These are phyloP conservation scores for Ictalurus punctatus DNA, from an alignment of 2,113 vertebrate genomes.

Conservation along the genomic window DNA sequence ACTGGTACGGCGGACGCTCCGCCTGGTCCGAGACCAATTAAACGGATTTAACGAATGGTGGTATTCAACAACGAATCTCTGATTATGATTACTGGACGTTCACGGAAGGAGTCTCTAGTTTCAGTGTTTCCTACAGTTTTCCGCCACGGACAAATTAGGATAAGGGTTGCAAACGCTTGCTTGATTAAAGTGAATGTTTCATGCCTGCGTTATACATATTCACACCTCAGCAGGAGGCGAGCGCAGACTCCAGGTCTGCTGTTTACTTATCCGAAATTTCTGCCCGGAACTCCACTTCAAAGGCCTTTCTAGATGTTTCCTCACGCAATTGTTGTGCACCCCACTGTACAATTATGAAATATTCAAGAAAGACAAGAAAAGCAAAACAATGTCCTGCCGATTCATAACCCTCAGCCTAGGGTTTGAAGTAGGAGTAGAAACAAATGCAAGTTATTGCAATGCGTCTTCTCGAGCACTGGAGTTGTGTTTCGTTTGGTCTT, in stretches of 20 bases:
- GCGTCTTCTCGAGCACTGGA: background rate
- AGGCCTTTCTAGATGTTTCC: slow-evolving; percentile 12
- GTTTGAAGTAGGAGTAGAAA: background rate
- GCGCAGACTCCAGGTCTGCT: slow-evolving; percentile 28
- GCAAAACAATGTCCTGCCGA: background rate
- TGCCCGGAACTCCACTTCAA: slow-evolving; percentile 4
- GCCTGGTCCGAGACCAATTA: background rate
- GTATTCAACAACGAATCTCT: background rate
- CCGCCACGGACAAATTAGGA: too few relatives aligned
- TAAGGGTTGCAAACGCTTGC: background rate
- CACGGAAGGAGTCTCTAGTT: background rate
- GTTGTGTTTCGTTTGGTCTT: background rate
- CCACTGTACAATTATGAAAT: slow-evolving; percentile 36
- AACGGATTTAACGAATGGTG: background rate
- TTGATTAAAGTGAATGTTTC: slow-evolving; percentile 16
- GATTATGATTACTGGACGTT: background rate
- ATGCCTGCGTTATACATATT: slow-evolving; percentile 35
- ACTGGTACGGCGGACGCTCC: background rate
- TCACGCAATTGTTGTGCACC: slow-evolving; percentile 23
- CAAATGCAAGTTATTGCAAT: background rate
- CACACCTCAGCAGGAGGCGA: slow-evolving; percentile 43
- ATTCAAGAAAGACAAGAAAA: slow-evolving; percentile 21
- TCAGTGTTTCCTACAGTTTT: background rate
- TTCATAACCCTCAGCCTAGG: background rate
- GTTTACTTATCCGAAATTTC: slow-evolving; percentile 24